Evolutionary conservation across 2,888 invertebrate genomes (phyloP), one percentile per base, ranked within the genome.

Genomic region (Drosophila setosimentum): DNA sequence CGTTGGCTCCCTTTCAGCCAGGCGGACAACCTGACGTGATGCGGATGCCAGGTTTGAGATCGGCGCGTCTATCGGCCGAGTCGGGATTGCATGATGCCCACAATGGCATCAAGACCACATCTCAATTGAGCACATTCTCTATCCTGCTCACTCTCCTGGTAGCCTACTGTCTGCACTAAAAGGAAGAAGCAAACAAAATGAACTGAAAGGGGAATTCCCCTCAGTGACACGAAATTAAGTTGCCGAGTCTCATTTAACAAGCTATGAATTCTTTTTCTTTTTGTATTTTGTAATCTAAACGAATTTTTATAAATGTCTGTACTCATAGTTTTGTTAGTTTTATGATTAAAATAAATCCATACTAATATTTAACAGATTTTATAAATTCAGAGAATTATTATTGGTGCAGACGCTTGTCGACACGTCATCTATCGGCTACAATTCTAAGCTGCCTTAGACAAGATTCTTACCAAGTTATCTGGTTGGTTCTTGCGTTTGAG

Each of bases 21-120:
- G 85, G 85, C 2, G 76, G 75, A 0, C 78, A 77, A 5, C 89
- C 91, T 0, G 91, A 87, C 60, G 76, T 91, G 7, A 91, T 92
- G 89, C 89, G 80, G 61, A 83, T 92, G 81, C 92, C 92, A 2
- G 92, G 92, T 11, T 54, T 80, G 11, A 84, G 91, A 0, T 76
- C 73, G 7, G 85, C 91, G 2, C 76, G 81, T 24, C 66, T 91
- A 1, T 82, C 88, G 0, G 82, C 83, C 2, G 83, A 90, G 11
- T 85, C 87, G 5, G 80, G 80, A 11, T 29, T 90, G 5, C 73
- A 64, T 29, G 77, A 80, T 55, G 83, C 84, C 0, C 80, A 76
- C 30, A 81, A 61, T 33, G 51, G 64, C 0, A 66, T 21, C 16
- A 66, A 66, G 40, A 59, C 73, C 48, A 48, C 71, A n/a, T 60